Evolutionary conservation across 1,140 invertebrate species (phyloP).

Genomic region (Solenopsis fugax): DNA sequence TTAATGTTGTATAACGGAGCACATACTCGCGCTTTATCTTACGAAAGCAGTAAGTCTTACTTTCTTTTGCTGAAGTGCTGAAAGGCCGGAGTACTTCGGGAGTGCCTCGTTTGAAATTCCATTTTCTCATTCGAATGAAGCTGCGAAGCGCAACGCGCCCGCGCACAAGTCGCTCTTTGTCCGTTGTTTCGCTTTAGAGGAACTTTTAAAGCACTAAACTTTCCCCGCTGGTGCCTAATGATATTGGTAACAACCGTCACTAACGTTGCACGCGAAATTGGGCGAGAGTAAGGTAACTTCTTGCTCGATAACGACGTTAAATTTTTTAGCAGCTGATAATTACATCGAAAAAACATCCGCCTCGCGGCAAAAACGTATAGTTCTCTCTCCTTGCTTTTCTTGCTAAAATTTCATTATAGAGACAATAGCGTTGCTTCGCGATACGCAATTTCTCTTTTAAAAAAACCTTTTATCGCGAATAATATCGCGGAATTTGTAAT

Average conservation of each 20-base stretch:
- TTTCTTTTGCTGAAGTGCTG: slow-evolving; percentile 1
- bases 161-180: not conserved
- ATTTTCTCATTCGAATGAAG: slow-evolving; percentile 61
- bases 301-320: not conserved
- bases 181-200: not conserved
- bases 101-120: slow-evolving; percentile 61
- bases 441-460: not conserved
- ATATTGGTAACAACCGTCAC: slow-evolving; percentile 43
- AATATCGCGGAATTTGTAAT: not conserved
- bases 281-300: not conserved
- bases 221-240: slow-evolving; percentile 11
- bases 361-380: not conserved
- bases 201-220: slow-evolving; percentile 58
- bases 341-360: slow-evolving; percentile 16
- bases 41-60: slow-evolving; percentile 26
- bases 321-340: slow-evolving; percentile 40
- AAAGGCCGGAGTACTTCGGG: slow-evolving; percentile 16
- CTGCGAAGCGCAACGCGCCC: slow-evolving; percentile 18
- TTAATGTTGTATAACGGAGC: slow-evolving; percentile 15
- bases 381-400: not conserved
- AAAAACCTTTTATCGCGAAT: not conserved
- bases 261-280: not conserved
- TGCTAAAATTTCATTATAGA: slow-evolving; percentile 27
- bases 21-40: slow-evolving; percentile 13
- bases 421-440: not conserved